Percentiles rank a stretch among this genome's conserved stretches.
Evolutionary conservation across 2,888 invertebrate genomes (phyloP).

Genomic region (Nebria brevicollis): DNA sequence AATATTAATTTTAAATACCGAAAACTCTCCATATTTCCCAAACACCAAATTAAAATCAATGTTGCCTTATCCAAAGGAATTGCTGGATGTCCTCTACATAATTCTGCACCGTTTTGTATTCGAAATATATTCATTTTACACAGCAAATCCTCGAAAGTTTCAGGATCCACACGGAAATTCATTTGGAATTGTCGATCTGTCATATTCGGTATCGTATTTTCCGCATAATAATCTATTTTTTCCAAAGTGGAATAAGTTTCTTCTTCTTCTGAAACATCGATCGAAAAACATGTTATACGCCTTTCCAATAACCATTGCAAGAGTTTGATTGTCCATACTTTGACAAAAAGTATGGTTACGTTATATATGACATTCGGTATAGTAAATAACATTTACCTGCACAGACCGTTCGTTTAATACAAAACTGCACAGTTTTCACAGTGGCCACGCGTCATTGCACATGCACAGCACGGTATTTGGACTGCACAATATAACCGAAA

Average conservation of each 20-base stretch:
- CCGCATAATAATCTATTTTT: slow-evolving; percentile 17
- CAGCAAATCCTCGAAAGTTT: slow-evolving; percentile 30
- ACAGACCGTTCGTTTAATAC: too few species aligned
- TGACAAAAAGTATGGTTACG: too few species aligned
- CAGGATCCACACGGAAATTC: slow-evolving; percentile 37
- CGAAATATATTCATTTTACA: slow-evolving; percentile 4
- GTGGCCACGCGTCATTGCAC: too few species aligned
- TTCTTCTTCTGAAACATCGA: background rate
- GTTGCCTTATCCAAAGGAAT: slow-evolving; percentile 44
- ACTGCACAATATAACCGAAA: too few species aligned
- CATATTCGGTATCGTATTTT: slow-evolving; percentile 34
- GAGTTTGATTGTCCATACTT: too few species aligned
- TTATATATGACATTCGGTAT: too few species aligned
- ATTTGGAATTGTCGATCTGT: slow-evolving; percentile 39
- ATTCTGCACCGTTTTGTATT: background rate
- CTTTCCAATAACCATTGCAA: too few species aligned
- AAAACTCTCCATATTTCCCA: slow-evolving; percentile 43
- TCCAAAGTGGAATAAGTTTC: background rate
- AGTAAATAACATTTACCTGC: too few species aligned
- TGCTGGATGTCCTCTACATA: slow-evolving; percentile 7
- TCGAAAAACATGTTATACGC: too few species aligned
- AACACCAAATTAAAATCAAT: slow-evolving; percentile 48
- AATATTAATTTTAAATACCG: slow-evolving; percentile 25
- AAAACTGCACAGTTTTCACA: too few species aligned
- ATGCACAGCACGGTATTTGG: too few species aligned